These are phyloP conservation scores for Belgica antarctica DNA, from an alignment of 2,888 invertebrate genomes.

Conservation along the genomic window DNA sequence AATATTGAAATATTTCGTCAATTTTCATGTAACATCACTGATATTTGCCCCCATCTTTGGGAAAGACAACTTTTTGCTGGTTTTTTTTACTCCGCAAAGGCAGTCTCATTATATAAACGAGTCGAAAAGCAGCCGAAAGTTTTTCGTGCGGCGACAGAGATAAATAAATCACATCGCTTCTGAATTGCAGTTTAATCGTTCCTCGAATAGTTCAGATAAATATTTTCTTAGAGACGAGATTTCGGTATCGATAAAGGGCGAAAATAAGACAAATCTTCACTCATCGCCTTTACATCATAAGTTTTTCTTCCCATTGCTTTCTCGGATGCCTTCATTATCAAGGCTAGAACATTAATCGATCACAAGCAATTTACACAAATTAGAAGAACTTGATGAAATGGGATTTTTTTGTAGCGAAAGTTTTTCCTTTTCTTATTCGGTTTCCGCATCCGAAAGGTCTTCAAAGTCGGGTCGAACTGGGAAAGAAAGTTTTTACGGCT, in stretches of 20 bases:
- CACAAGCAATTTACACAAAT: conserved; percentile 1
- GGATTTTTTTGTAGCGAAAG: neutral
- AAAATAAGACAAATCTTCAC: neutral
- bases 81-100: too few relatives aligned
- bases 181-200: neutral
- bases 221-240: neutral
- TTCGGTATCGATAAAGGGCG: neutral
- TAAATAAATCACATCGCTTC: neutral
- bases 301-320: neutral
- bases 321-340: neutral
- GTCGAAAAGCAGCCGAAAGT: too few relatives aligned
- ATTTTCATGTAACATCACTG: too few relatives aligned
- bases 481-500: too few relatives aligned
- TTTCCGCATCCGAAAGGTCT: too few relatives aligned
- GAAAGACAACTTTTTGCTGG: too few relatives aligned
- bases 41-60: too few relatives aligned
- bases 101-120: too few relatives aligned
- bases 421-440: neutral
- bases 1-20: too few relatives aligned
- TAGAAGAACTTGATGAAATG: neutral
- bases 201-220: neutral
- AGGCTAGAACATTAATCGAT: neutral
- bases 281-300: neutral
- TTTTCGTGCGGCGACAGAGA: neutral
- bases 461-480: too few relatives aligned